Conservation (phyloP, 2,797 vertebrate species). For the Coregonus ussuriensis region DNA sequence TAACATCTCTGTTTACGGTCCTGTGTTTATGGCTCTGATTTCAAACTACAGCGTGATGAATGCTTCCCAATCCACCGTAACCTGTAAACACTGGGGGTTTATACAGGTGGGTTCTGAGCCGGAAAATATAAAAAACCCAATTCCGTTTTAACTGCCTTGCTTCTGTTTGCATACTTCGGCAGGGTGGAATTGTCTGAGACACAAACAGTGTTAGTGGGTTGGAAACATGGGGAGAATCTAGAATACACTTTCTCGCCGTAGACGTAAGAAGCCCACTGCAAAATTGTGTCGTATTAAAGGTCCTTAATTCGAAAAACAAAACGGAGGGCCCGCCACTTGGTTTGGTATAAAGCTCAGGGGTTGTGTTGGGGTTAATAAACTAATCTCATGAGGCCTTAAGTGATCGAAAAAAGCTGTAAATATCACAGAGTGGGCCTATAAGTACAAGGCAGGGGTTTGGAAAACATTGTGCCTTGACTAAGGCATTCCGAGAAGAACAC, state of each 20-base stretch:
- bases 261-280: conserved; percentile 2
- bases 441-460: conserved; percentile 32
- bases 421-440: conserved; percentile 13
- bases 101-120: conserved; percentile 57
- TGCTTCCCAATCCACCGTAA: conserved; percentile 34
- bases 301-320: background rate
- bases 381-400: conserved; percentile 14
- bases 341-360: background rate
- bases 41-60: conserved; percentile 55
- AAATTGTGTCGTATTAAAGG: background rate
- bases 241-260: background rate
- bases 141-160: background rate
- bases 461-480: conserved; percentile 40
- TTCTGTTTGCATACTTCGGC: conserved; percentile 37
- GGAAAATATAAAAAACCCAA: background rate
- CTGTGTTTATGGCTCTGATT: conserved; percentile 53
- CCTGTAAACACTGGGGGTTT: conserved; percentile 62
- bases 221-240: conserved; percentile 9
- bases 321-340: background rate
- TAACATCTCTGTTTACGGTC: conserved; percentile 32
- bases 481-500: conserved; percentile 29
- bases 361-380: too few species aligned
- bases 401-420: background rate
- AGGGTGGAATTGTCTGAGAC: conserved; percentile 32
- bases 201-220: conserved; percentile 39